Conservation (phyloP, 2,888 invertebrate species). For the Seira sanloemensis region DNA sequence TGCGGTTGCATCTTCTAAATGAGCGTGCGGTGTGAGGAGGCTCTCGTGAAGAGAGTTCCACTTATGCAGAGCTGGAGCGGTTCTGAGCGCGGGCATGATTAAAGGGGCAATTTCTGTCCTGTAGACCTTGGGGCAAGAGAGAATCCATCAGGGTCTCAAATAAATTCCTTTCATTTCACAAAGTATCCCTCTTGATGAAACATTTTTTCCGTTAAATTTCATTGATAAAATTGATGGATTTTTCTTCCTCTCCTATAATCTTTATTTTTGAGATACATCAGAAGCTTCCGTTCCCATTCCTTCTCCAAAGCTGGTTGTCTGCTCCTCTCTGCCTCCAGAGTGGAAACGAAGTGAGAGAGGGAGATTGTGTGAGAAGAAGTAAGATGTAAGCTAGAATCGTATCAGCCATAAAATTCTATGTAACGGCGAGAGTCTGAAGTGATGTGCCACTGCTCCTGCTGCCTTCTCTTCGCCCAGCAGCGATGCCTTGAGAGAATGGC, state of each 20-base stretch:
- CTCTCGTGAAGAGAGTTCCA: too few species aligned
- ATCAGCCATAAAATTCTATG: background rate
- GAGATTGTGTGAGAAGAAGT: constrained; percentile 2
- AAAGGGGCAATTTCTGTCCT: background rate
- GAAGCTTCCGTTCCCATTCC: constrained; percentile 8
- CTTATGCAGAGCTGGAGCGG: too few species aligned
- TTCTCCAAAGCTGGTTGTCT: background rate
- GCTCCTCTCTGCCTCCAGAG: background rate
- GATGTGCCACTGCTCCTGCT: background rate
- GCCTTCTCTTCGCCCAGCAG: background rate
- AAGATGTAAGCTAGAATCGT: background rate
- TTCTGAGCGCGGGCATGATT: too few species aligned
- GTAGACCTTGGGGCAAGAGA: background rate
- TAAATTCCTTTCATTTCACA: constrained; percentile 9
- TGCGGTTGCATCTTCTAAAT: too few species aligned
- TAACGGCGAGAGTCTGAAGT: background rate
- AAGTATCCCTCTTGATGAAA: constrained; percentile 2
- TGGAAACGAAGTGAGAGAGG: background rate
- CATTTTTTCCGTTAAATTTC: constrained; percentile 2
- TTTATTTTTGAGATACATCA: constrained; percentile 21
- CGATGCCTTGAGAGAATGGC: background rate
- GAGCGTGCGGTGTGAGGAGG: too few species aligned
- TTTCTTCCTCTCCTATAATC: constrained; percentile 28
- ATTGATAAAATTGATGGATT: constrained; percentile 38
- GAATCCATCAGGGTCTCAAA: constrained; percentile 5